Conservation (phyloP, 2,797 vertebrate species). For the Vireo griseus region DNA sequence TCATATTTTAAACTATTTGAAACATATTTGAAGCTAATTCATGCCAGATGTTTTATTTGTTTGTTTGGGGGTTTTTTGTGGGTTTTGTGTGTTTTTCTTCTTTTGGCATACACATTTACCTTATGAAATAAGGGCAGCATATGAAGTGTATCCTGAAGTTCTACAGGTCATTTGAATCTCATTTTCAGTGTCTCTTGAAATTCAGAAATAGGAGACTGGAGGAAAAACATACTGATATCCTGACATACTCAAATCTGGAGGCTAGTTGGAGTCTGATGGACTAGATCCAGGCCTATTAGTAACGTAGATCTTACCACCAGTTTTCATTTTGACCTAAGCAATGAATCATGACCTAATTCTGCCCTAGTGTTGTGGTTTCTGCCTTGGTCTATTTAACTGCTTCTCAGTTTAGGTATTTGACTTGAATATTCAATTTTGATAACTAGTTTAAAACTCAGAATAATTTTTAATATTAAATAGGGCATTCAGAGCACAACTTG, state of each 20-base stretch:
- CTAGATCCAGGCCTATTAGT: not conserved
- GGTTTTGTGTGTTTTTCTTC: not conserved
- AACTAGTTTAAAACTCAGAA: not conserved
- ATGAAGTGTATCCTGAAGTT: not conserved
- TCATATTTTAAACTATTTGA: not conserved
- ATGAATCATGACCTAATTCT: not conserved
- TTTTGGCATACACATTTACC: not conserved
- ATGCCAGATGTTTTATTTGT: not conserved
- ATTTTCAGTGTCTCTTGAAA: not conserved
- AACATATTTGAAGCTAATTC: not conserved
- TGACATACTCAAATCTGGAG: not conserved
- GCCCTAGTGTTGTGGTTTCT: not conserved
- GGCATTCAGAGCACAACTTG: not conserved
- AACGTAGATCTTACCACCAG: not conserved
- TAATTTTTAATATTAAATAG: not conserved
- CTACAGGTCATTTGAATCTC: not conserved
- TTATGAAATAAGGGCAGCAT: not conserved
- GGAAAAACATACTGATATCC: not conserved
- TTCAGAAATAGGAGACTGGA: not conserved
- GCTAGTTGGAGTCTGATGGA: not conserved
- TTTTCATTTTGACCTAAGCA: not conserved
- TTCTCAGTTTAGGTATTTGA: not conserved
- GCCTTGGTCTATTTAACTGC: not conserved
- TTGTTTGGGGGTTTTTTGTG: accelerated
- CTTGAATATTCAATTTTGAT: not conserved